Percentiles rank a stretch among this genome's conserved stretches.
Conservation (phyloP, 2,888 invertebrate species). For the Aleiodes alternator region DNA sequence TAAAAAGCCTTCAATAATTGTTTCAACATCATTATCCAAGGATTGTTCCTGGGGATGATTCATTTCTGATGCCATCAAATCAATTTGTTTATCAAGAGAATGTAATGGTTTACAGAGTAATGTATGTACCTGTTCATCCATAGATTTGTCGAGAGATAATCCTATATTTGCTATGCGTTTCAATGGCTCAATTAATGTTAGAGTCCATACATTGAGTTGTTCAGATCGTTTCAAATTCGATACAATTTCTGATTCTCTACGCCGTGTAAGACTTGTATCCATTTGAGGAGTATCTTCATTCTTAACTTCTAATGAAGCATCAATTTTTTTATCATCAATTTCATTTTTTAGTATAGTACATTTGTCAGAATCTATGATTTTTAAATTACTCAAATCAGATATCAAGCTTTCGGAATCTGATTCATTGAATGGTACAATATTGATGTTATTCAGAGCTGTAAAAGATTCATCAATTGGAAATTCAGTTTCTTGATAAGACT, state of each 20-base stretch:
- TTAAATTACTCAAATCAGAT: no score
- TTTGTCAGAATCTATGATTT: no score
- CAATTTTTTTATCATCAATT: slow-evolving; percentile 50
- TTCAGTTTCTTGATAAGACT: no score
- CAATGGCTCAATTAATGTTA: slow-evolving; percentile 60
- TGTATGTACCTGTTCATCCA: slow-evolving; percentile 58
- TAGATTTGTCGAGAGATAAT: slow-evolving; percentile 59
- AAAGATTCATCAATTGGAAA: no score
- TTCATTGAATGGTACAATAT: no score
- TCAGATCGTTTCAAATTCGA: slow-evolving; percentile 43
- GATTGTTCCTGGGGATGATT: slow-evolving; percentile 61
- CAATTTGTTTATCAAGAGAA: slow-evolving; percentile 67
- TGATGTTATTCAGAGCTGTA: no score
- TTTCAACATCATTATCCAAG: slow-evolving; percentile 67
- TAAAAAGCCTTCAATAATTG: slow-evolving; percentile 70
- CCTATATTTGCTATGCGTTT: slow-evolving; percentile 61
- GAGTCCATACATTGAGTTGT: slow-evolving; percentile 53
- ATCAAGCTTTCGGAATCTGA: no score
- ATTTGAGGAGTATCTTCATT: neutral
- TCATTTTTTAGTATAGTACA: slow-evolving; percentile 55
- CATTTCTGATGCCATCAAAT: slow-evolving; percentile 64
- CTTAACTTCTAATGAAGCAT: neutral
- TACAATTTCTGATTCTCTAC: slow-evolving; percentile 15
- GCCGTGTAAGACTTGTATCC: slow-evolving; percentile 7
- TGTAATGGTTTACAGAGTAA: slow-evolving; percentile 66